Base-by-base conservation (phyloP, 2,888 invertebrate species). In the Callosobruchus maculatus region DNA sequence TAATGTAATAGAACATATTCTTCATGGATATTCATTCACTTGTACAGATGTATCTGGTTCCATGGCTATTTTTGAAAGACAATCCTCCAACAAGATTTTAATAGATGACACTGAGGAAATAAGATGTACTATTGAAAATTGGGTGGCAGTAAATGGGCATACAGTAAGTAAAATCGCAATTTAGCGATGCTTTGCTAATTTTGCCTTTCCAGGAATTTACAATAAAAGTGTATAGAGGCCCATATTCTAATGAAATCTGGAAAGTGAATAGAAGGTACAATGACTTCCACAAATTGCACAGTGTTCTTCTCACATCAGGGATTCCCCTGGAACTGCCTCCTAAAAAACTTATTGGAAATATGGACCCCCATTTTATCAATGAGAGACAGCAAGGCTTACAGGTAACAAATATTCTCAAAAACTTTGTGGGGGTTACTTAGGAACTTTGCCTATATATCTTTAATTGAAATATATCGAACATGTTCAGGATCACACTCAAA, bases 341-440 rank as follows among this genome's bases (percentile, higher is more conserved):
- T 80, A 97, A 97, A 88, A 95, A 94, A 87, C 91, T 95, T 84
- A 94, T 97, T 88, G 97, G 97, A 81, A 97, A 97, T 86, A 94
- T 96, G 93, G 95, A 95, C 84, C 93, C 96, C 83, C 94, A 95
- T 82, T 97, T 97, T 89, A 92, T 97, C 88, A 94, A 94, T 87
- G 94, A 96, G 88, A 90, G 97, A 87, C 95, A 95, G 89, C 90
- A 92, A 86, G 95, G 93, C 81, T 89, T 97, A 82, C 96, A 97
- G 92, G 94, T 95, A 86, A 49, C 13, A 13, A 49, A 18, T 26
- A 26, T 26, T n/a, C n/a, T n/a, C n/a, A n/a, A n/a, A n/a, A n/a
- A n/a, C n/a, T n/a, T n/a, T n/a, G n/a, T n/a, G n/a, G n/a, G n/a
- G n/a, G n/a, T n/a, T n/a, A n/a, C n/a, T n/a, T n/a, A n/a, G n/a